These are phyloP conservation scores for Catharus minimus DNA, from an alignment of 2,113 vertebrate genomes.

Conservation along the genomic window DNA sequence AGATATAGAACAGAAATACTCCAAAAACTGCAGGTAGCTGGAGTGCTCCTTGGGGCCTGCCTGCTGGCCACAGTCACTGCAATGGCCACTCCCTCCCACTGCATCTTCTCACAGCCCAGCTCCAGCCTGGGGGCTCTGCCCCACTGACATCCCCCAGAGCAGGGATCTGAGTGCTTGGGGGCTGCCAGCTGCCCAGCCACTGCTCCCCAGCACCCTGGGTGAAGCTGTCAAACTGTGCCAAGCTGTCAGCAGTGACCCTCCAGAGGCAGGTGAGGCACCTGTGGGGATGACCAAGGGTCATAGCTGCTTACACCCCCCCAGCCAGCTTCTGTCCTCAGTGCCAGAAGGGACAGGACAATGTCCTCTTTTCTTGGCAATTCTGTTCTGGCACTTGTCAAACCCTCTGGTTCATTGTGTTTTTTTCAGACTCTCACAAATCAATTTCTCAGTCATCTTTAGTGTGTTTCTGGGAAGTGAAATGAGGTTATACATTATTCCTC, in stretches of 20 bases:
- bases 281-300: neutral
- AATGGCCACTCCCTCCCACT: neutral
- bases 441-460: constrained; percentile 7
- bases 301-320: rapidly evolving
- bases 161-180: no score
- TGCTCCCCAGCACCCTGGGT: neutral
- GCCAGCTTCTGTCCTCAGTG: neutral
- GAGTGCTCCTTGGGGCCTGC: neutral
- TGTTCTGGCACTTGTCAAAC: neutral
- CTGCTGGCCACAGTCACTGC: neutral
- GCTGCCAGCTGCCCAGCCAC: neutral
- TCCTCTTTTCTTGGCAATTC: neutral
- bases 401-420: neutral
- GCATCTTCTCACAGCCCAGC: neutral
- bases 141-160: neutral
- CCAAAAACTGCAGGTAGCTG: neutral
- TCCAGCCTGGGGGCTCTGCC: neutral
- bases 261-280: neutral
- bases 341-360: neutral
- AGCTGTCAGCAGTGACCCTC: neutral
- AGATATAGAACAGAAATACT: neutral
- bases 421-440: neutral
- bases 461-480: constrained; percentile 49
- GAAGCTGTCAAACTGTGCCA: neutral
- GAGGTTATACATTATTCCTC: neutral